Conservation (phyloP, 2,113 vertebrate species). For the Lepus americanus region DNA sequence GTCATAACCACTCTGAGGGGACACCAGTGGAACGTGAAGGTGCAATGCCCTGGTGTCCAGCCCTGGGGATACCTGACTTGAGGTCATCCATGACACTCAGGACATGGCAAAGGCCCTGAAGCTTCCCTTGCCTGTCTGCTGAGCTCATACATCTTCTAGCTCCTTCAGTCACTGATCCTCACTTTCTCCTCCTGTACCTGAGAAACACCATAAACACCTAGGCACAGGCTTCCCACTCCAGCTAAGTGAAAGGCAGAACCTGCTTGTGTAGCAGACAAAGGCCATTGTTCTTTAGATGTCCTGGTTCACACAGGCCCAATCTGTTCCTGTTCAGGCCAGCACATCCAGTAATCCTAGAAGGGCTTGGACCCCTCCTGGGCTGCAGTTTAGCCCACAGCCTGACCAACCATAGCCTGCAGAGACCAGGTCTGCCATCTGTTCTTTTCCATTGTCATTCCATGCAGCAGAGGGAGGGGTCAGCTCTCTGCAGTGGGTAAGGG, state of each 20-base stretch:
- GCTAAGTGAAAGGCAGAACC: constrained; percentile 94
- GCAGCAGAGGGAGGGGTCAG: constrained; percentile 93
- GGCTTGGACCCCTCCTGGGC: constrained; percentile 95
- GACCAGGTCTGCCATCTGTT: constrained; percentile 94
- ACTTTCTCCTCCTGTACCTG: constrained; percentile 91
- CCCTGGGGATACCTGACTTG: constrained; percentile 96
- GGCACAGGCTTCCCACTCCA: constrained; percentile 90
- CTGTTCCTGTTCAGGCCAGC: constrained; percentile 93
- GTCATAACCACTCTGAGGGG: constrained; percentile 92
- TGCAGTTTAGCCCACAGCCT: constrained; percentile 95
- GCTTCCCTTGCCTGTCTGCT: constrained; percentile 92
- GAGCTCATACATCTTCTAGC: constrained; percentile 90
- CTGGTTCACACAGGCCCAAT: constrained; percentile 93
- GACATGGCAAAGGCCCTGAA: constrained; percentile 95
- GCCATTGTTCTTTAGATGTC: constrained; percentile 96
- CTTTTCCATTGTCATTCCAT: constrained; percentile 97
- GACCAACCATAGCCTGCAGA: constrained; percentile 94
- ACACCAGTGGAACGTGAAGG: constrained; percentile 94
- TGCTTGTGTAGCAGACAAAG: constrained; percentile 95
- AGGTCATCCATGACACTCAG: constrained; percentile 97
- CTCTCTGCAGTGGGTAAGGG: constrained; percentile 88
- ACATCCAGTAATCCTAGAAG: constrained; percentile 99
- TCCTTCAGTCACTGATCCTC: constrained; percentile 86
- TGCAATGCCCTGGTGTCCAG: constrained; percentile 94
- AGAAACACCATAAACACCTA: constrained; percentile 88